phyloP scores from a whole-genome alignment of 2,797 vertebrate species.

The Cossypha polioptera region DNA sequence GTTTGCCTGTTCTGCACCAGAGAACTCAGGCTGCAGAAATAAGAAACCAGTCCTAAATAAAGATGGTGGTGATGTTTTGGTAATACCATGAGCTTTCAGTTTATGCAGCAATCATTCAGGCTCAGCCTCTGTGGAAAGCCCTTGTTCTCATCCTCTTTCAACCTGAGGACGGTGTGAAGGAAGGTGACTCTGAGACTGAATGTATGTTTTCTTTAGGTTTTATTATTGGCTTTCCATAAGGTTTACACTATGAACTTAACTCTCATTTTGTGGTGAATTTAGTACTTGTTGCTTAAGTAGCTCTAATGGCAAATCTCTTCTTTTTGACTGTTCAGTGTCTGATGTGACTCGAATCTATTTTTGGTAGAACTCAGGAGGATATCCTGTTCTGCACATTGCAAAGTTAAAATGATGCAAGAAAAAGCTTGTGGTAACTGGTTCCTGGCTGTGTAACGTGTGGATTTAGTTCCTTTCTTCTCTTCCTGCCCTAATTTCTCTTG shows the following conservation, averaged over 20 bases:
- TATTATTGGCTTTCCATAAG: not conserved
- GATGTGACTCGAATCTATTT: not conserved
- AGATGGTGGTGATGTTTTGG: not conserved
- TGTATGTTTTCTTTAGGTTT: not conserved
- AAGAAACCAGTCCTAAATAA: not conserved
- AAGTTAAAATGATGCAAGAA: conserved; percentile 9
- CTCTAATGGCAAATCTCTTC: not conserved
- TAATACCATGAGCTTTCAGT: not conserved
- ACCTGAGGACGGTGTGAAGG: not conserved
- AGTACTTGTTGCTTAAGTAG: not conserved
- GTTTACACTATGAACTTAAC: not conserved
- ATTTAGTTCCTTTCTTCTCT: conserved; percentile 2
- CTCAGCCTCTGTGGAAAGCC: not conserved
- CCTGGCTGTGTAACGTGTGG: not conserved
- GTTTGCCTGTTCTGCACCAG: not conserved
- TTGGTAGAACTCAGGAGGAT: not conserved
- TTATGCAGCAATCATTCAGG: not conserved
- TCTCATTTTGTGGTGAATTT: not conserved
- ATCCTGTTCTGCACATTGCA: not conserved
- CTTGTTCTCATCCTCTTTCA: not conserved
- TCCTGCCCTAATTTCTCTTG: not conserved
- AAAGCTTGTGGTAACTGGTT: not conserved
- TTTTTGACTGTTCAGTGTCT: not conserved
- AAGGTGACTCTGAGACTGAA: not conserved
- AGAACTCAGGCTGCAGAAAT: not conserved